Conservation (phyloP, 2,888 invertebrate species). For the Schizotus pectinicornis region DNA sequence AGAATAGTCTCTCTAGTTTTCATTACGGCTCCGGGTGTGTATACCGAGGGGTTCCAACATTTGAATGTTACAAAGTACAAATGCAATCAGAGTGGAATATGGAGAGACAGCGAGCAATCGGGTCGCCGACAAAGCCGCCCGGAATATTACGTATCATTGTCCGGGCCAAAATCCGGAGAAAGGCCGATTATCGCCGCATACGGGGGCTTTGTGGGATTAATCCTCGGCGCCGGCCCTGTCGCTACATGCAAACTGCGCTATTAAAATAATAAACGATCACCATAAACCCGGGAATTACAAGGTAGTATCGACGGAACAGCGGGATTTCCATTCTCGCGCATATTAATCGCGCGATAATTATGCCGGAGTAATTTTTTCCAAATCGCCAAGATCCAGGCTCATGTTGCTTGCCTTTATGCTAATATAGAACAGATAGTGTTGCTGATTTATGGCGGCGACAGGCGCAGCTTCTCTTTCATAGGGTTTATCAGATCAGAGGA, state of each 20-base stretch:
- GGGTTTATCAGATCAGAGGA: too few species aligned
- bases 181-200: slow-evolving; percentile 27
- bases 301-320: slow-evolving; percentile 54
- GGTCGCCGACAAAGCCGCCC: slow-evolving; percentile 28
- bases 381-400: slow-evolving; percentile 38
- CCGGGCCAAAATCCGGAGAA: slow-evolving; percentile 31
- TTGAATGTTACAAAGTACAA: slow-evolving; percentile 17
- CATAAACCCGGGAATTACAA: slow-evolving; percentile 55
- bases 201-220: slow-evolving; percentile 41
- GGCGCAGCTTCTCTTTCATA: slow-evolving; percentile 15
- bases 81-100: slow-evolving; percentile 24
- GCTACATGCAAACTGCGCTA: slow-evolving; percentile 52
- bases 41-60: slow-evolving; percentile 1
- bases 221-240: slow-evolving; percentile 39
- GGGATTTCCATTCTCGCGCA: slow-evolving; percentile 50
- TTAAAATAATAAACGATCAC: slow-evolving; percentile 56
- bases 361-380: slow-evolving; percentile 40
- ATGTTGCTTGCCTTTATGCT: slow-evolving; percentile 42
- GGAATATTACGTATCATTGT: slow-evolving; percentile 31
- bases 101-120: slow-evolving; percentile 24
- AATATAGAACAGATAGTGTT: slow-evolving; percentile 43
- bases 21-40: too few species aligned
- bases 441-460: slow-evolving; percentile 36
- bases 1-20: too few species aligned
- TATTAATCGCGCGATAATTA: slow-evolving; percentile 56